Conservation (phyloP, 2,888 invertebrate genomes). For the Noctuana brunneofusca region DNA sequence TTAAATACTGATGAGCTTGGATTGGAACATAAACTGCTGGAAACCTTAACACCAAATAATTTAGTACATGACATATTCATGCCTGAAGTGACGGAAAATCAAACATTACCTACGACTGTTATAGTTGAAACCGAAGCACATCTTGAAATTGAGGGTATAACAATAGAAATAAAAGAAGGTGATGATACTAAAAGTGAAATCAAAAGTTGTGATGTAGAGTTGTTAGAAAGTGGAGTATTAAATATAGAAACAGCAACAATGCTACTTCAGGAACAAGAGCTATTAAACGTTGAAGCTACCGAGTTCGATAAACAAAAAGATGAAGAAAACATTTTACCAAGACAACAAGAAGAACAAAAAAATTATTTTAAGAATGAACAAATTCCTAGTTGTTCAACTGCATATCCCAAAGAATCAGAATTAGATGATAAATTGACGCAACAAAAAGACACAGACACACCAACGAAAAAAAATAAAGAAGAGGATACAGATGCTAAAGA, state of each 20-base stretch:
- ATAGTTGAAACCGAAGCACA: not conserved
- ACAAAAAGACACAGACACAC: not conserved
- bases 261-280: too few relatives aligned
- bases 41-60: not conserved
- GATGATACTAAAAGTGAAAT: not conserved
- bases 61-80: not conserved
- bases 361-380: not conserved
- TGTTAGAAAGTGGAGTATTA: not conserved
- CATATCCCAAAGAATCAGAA: not conserved
- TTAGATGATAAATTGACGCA: not conserved
- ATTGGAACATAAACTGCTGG: not conserved
- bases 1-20: slow-evolving; percentile 30
- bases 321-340: not conserved
- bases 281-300: not conserved
- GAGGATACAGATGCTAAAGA: not conserved
- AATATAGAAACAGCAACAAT: not conserved
- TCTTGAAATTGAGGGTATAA: not conserved
- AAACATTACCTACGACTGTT: not conserved
- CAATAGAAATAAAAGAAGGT: not conserved
- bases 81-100: not conserved
- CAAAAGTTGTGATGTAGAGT: not conserved
- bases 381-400: slow-evolving; percentile 7
- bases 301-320: not conserved
- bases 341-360: not conserved
- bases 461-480: not conserved